These are phyloP conservation scores for Hepsetus odoe DNA, from an alignment of 2,113 vertebrate species.

Conservation along the genomic window DNA sequence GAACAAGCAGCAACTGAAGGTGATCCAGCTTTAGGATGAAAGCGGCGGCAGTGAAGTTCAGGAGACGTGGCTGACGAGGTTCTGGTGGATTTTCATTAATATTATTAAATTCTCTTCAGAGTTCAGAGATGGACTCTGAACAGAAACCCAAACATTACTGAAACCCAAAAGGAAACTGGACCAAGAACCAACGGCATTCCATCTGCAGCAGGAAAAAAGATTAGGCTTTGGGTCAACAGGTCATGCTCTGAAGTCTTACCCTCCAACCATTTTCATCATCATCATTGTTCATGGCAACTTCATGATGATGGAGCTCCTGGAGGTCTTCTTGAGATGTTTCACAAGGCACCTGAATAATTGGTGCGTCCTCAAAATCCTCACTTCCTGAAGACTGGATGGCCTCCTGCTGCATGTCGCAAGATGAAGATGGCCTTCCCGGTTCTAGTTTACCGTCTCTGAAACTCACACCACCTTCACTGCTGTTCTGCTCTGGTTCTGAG, in stretches of 20 bases:
- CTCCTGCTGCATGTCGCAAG: background rate
- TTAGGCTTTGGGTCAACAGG: slow-evolving; percentile 55
- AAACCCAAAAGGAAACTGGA: slow-evolving; percentile 17
- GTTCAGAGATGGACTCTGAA: background rate
- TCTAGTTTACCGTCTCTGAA: background rate
- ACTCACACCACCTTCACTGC: background rate
- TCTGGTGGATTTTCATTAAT: background rate
- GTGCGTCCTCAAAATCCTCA: slow-evolving; percentile 72
- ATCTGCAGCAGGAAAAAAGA: slow-evolving; percentile 52
- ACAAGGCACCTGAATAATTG: slow-evolving; percentile 74
- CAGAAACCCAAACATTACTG: background rate
- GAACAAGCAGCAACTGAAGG: background rate
- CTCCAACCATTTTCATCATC: slow-evolving; percentile 75
- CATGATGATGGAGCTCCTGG: slow-evolving; percentile 65
- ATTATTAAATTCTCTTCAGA: background rate
- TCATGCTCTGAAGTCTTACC: slow-evolving; percentile 77
- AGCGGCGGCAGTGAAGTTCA: background rate
- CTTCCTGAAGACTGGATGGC: slow-evolving; percentile 62
- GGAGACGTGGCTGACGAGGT: background rate
- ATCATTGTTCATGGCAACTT: slow-evolving; percentile 53
- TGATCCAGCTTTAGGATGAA: background rate
- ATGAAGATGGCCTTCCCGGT: background rate
- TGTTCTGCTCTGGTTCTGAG: slow-evolving; percentile 60
- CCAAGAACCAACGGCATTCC: slow-evolving; percentile 61
- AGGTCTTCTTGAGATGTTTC: slow-evolving; percentile 59